These are phyloP conservation scores for Cheilosia impressa DNA, from an alignment of 2,888 invertebrate species.

Conservation along the genomic window DNA sequence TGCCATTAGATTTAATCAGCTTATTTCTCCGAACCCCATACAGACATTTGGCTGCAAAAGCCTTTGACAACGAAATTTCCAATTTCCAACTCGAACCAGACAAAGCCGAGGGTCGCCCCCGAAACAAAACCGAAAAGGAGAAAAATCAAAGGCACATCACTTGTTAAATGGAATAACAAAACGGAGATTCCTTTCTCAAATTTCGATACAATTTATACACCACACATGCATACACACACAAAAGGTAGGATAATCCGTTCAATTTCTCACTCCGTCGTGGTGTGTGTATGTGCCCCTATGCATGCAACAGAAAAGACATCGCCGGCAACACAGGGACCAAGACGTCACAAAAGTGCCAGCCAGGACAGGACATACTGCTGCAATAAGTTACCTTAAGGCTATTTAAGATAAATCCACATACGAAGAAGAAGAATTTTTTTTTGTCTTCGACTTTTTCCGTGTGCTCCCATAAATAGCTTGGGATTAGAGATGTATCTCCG, in stretches of 20 bases:
- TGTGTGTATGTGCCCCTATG: background rate
- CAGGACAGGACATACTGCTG: slow-evolving; percentile 72
- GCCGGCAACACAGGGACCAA: slow-evolving; percentile 48
- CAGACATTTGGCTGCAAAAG: slow-evolving; percentile 4
- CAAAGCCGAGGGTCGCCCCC: slow-evolving; percentile 38
- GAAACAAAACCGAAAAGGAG: slow-evolving; percentile 10
- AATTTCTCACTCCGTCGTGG: slow-evolving; percentile 60
- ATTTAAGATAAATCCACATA: slow-evolving; percentile 75
- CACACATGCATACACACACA: slow-evolving; percentile 27
- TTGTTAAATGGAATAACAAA: slow-evolving; percentile 59
- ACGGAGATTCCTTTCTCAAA: slow-evolving; percentile 54
- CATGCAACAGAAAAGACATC: slow-evolving; percentile 65
- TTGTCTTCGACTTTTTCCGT: slow-evolving; percentile 21
- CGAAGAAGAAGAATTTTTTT: slow-evolving; percentile 61
- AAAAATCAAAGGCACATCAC: slow-evolving; percentile 62
- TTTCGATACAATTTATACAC: slow-evolving; percentile 65
- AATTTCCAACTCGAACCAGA: slow-evolving; percentile 51
- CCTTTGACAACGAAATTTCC: slow-evolving; percentile 62
- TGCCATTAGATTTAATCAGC: slow-evolving; percentile 72
- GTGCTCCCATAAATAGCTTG: slow-evolving; percentile 71
- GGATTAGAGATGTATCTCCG: slow-evolving; percentile 72
- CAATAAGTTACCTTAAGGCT: slow-evolving; percentile 76
- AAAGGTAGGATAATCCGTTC: slow-evolving; percentile 74
- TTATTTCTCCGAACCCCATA: slow-evolving; percentile 32
- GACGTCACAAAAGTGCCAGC: slow-evolving; percentile 73